Evolutionary conservation across 1,140 invertebrate species (phyloP).

Genomic region (Nautilus pompilius): DNA sequence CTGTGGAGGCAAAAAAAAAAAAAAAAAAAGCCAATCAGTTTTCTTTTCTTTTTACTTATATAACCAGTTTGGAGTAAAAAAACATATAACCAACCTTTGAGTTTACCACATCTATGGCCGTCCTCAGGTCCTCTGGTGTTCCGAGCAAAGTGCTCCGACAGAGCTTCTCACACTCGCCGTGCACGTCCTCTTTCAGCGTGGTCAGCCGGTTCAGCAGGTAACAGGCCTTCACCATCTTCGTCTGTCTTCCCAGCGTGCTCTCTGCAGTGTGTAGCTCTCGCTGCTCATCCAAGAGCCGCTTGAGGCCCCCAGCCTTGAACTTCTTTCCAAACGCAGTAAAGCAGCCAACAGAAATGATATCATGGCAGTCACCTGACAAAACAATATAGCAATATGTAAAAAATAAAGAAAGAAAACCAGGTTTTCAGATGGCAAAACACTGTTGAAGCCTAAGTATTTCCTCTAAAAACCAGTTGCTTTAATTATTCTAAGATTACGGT

Average conservation of each 20-base stretch:
- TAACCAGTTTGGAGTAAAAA: background rate
- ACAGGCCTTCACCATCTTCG: conserved; percentile 37
- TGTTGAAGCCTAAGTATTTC: no score
- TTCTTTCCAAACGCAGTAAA: conserved; percentile 86
- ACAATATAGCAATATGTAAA: background rate
- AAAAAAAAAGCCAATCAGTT: background rate
- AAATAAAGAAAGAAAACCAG: background rate
- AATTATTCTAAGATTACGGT: no score
- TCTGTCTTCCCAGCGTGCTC: conserved; percentile 25
- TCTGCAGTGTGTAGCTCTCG: conserved; percentile 62
- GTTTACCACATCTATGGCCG: conserved; percentile 14
- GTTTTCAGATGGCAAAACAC: no score
- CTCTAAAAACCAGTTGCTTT: no score
- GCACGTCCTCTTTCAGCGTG: conserved; percentile 31
- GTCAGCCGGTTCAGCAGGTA: conserved; percentile 34
- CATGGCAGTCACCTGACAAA: conserved; percentile 76
- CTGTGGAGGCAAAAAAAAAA: conserved; percentile 33
- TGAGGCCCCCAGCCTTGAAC: conserved; percentile 80
- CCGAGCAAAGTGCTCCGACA: conserved; percentile 25
- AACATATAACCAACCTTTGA: conserved; percentile 17
- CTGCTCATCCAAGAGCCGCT: conserved; percentile 76
- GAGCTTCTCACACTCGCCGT: conserved; percentile 23
- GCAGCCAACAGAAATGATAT: conserved; percentile 86
- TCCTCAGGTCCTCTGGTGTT: conserved; percentile 13
- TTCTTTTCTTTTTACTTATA: background rate